These are phyloP conservation scores for Cairina moschata DNA, from an alignment of 2,113 vertebrate species.

Conservation along the genomic window DNA sequence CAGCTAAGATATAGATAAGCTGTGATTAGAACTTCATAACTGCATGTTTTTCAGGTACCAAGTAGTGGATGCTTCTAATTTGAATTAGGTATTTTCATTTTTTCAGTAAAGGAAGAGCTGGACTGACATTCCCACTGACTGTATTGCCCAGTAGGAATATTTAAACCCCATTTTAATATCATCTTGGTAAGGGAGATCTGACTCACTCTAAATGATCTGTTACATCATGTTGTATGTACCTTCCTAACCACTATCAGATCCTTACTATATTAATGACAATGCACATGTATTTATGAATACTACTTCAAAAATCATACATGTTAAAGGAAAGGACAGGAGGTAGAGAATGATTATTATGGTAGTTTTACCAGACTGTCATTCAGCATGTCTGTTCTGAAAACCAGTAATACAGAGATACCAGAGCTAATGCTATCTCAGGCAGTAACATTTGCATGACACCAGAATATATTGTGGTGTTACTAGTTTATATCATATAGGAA, in stretches of 20 bases:
- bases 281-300: fast-evolving
- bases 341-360: neutral
- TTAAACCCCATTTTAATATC: neutral
- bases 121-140: neutral
- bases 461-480: neutral
- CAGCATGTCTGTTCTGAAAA: neutral
- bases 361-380: neutral
- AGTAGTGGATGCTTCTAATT: neutral
- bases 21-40: neutral
- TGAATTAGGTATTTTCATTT: neutral
- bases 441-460: neutral
- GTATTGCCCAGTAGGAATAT: neutral
- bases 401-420: neutral
- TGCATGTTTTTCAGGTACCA: neutral
- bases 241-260: neutral
- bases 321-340: neutral
- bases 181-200: neutral
- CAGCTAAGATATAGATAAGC: neutral
- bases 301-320: neutral
- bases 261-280: neutral
- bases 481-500: neutral
- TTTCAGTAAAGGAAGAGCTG: neutral
- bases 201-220: neutral
- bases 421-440: neutral
- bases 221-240: neutral